Conservation (phyloP, 1,140 invertebrate species). For the Nautilus pompilius region DNA sequence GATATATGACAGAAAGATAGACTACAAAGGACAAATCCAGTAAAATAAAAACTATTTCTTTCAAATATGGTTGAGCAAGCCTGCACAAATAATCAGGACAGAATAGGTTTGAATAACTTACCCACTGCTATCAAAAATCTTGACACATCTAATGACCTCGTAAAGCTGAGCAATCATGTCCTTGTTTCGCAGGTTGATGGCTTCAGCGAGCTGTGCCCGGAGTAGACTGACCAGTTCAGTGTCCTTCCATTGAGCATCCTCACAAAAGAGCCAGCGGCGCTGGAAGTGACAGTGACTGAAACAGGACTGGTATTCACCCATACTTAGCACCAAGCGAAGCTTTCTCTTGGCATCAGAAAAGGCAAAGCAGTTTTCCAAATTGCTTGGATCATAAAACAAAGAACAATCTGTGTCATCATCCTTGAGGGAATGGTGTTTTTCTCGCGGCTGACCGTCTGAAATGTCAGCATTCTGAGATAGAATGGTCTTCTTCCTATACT, state of each 20-base stretch:
- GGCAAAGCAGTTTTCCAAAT: constrained; percentile 63
- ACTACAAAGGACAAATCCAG: too few species aligned
- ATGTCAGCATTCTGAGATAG: constrained; percentile 7
- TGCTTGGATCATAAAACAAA: constrained; percentile 64
- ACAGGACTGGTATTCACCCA: constrained; percentile 56
- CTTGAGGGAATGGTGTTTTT: constrained; percentile 20
- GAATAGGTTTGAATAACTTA: too few species aligned
- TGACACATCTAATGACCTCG: constrained; percentile 79
- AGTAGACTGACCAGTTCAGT: constrained; percentile 71
- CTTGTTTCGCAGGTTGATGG: constrained; percentile 79
- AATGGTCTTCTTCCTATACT: constrained; percentile 76
- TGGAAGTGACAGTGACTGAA: constrained; percentile 10
- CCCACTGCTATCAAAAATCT: constrained; percentile 70
- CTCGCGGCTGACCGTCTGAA: constrained; percentile 9
- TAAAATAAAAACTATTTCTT: too few species aligned
- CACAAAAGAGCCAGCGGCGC: constrained; percentile 12
- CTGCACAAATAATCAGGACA: too few species aligned
- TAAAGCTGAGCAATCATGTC: constrained; percentile 81
- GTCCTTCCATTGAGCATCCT: constrained; percentile 54
- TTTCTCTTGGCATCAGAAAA: constrained; percentile 90
- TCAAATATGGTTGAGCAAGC: too few species aligned
- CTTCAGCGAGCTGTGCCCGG: constrained; percentile 80
- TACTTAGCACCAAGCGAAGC: constrained; percentile 84
- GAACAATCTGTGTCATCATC: constrained; percentile 58
- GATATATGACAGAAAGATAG: too few species aligned